These are phyloP conservation scores for Euthynnus affinis DNA, from an alignment of 2,797 vertebrate species.

Conservation along the genomic window DNA sequence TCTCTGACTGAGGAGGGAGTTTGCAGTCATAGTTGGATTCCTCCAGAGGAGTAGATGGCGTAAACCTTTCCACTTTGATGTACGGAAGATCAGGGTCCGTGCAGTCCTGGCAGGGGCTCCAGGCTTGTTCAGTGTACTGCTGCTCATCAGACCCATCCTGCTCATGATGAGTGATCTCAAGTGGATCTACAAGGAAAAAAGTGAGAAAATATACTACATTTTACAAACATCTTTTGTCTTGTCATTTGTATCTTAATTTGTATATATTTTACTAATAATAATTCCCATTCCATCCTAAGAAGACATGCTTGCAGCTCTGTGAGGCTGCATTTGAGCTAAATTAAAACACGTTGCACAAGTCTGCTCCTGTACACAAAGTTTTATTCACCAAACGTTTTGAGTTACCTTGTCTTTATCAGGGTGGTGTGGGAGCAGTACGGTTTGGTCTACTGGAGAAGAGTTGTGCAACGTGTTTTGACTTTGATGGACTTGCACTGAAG, in stretches of 20 bases:
- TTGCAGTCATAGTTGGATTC: background rate
- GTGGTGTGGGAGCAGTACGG: no score
- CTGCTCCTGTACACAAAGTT: no score
- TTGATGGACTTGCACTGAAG: no score
- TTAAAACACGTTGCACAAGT: no score
- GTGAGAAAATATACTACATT: background rate
- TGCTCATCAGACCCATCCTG: background rate
- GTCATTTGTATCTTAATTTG: no score
- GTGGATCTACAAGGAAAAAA: background rate
- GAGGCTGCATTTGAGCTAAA: no score
- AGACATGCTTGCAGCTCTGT: no score
- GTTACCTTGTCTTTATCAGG: no score
- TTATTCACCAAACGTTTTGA: no score
- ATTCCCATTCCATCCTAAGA: no score
- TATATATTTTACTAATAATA: no score
- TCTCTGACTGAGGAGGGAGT: background rate
- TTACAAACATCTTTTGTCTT: background rate
- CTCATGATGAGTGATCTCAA: background rate
- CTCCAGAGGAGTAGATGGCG: background rate
- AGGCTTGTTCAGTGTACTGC: background rate
- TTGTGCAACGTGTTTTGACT: background rate
- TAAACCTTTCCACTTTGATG: slow-evolving; percentile 28
- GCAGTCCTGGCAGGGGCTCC: slow-evolving; percentile 4
- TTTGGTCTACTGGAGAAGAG: no score
- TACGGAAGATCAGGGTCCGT: background rate